Base-by-base conservation (phyloP, 1,140 invertebrate genomes). In the Drosophila busckii region DNA sequence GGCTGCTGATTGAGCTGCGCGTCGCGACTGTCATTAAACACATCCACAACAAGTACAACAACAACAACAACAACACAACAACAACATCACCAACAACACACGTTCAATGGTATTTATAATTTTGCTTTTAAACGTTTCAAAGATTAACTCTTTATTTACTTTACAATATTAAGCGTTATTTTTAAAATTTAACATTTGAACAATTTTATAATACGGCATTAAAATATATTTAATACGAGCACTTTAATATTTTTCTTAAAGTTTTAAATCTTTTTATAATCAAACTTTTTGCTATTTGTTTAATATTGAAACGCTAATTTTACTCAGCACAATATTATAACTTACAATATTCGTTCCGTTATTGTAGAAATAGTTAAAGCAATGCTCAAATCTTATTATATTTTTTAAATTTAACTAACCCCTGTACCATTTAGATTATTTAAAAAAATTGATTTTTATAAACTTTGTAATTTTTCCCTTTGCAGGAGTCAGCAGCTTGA, bases 401-500 rank as follows among this genome's bases (percentile, higher is more conserved):
- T 5, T 8, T 13, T 17, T 46, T 34, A 19, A 37, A 5, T 1
- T n/a, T 42, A 28, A 17, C 23, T 19, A 19, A 28, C 26, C 7
- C 3, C 26, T 23, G 19, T 3, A 40, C n/a, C 29, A 0, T 3
- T 35, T 35, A 2, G 3, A 26, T 20, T 3, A 1, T 7, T n/a
- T 2, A n/a, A n/a, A n/a, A n/a, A n/a, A n/a, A n/a, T n/a, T n/a
- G n/a, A n/a, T n/a, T n/a, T n/a, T n/a, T n/a, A n/a, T n/a, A n/a
- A n/a, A n/a, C n/a, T n/a, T n/a, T n/a, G n/a, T n/a, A n/a, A n/a
- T 5, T 16, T 3, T 13, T 52, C 83, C 87, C 56, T 61, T 88
- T 88, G 2, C 89, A 92, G 91, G 91, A 91, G 91, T 92, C 89
- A 88, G 94, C 82, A 92, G 95, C 61, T 89, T 96, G 40, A 92